Conservation (phyloP, 2,113 vertebrate genomes). For the Myotis brandtii region DNA sequence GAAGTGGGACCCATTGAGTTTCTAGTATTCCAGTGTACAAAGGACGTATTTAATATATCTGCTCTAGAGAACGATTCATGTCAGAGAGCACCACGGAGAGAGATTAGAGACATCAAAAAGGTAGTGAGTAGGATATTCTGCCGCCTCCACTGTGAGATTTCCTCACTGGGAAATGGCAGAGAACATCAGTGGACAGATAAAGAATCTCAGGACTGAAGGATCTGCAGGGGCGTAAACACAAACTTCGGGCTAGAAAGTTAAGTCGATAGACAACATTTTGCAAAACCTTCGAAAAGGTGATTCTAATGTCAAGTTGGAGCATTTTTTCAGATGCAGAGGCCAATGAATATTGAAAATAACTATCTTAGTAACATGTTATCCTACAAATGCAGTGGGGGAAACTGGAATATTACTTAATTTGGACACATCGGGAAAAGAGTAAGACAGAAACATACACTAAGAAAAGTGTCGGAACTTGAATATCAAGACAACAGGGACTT, state of each 20-base stretch:
- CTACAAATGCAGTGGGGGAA: neutral
- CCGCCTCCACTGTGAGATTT: neutral
- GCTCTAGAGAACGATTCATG: neutral
- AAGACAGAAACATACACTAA: neutral
- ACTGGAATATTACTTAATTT: neutral
- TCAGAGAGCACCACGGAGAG: neutral
- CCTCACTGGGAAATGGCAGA: neutral
- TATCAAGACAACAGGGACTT: neutral
- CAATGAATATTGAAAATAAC: neutral
- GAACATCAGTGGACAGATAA: fast-evolving
- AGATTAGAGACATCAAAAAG: neutral
- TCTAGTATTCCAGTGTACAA: neutral
- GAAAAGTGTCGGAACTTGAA: neutral
- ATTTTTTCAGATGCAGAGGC: neutral
- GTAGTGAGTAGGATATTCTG: neutral
- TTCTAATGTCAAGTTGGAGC: neutral
- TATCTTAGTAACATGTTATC: neutral
- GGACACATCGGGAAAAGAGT: neutral
- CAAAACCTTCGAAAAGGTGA: neutral
- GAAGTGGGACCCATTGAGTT: fast-evolving
- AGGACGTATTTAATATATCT: neutral
- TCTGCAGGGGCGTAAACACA: neutral
- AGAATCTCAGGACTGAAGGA: neutral
- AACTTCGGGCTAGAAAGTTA: neutral
- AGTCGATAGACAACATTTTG: neutral